phyloP scores from a whole-genome alignment of 2,113 vertebrate genomes.

The Aspidoscelis tigris region DNA sequence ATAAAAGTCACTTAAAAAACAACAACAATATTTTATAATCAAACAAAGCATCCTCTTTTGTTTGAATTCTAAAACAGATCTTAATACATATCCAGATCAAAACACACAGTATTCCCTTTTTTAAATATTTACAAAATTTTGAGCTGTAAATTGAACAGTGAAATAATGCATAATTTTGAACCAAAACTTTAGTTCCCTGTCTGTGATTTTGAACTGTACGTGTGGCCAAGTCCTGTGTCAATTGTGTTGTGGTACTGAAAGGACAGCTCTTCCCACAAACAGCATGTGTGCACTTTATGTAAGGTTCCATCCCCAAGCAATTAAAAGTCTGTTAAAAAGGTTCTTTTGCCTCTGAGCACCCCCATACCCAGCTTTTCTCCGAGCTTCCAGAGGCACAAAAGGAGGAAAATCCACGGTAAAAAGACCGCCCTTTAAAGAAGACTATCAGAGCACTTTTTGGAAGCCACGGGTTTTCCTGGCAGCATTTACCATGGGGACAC shows the following conservation, averaged over 20 bases:
- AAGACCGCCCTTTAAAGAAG: too few species aligned
- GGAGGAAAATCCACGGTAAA: too few species aligned
- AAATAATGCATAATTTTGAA: neutral
- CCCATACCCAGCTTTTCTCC: too few species aligned
- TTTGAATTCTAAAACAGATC: neutral
- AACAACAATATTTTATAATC: too few species aligned
- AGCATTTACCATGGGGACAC: too few species aligned
- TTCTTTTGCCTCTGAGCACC: too few species aligned
- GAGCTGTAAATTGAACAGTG: neutral
- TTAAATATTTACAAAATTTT: neutral
- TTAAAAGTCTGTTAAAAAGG: too few species aligned
- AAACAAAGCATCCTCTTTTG: neutral
- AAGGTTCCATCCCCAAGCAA: too few species aligned
- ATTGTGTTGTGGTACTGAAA: neutral
- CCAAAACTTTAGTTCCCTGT: too few species aligned
- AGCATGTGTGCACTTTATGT: neutral
- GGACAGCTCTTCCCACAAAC: neutral
- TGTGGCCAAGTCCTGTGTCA: neutral
- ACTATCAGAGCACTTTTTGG: too few species aligned
- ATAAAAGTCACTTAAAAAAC: neutral
- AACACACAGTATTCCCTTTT: neutral
- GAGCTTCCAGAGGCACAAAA: too few species aligned
- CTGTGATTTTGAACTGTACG: neutral
- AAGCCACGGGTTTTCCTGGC: too few species aligned
- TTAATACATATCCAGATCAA: neutral